These are phyloP conservation scores for Lycodopsis pacificus DNA, from an alignment of 2,797 vertebrate species.

Conservation along the genomic window DNA sequence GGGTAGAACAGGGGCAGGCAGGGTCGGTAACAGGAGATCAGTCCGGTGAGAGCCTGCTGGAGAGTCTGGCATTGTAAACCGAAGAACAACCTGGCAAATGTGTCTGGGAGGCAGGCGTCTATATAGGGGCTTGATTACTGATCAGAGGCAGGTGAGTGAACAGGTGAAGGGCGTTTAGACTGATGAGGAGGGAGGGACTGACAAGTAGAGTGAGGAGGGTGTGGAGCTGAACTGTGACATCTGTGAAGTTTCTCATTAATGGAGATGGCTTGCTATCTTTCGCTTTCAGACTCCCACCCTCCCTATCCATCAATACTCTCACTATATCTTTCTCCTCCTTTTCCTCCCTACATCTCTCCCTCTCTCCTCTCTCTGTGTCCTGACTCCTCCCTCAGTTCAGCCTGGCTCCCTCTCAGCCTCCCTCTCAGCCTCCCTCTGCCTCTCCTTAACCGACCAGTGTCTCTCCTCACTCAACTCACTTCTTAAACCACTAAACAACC, in stretches of 20 bases:
- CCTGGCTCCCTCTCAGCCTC: slow-evolving; percentile 44
- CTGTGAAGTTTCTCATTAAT: not conserved
- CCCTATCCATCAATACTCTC: slow-evolving; percentile 7
- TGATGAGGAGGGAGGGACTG: too few relatives aligned
- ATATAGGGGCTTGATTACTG: too few relatives aligned
- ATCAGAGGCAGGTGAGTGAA: too few relatives aligned
- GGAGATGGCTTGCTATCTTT: not conserved
- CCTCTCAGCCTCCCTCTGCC: slow-evolving; percentile 48
- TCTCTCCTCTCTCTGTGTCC: slow-evolving; percentile 15
- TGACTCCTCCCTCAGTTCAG: slow-evolving; percentile 67
- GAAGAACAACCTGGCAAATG: too few relatives aligned
- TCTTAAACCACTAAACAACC: slow-evolving; percentile 14
- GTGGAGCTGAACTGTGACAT: too few relatives aligned
- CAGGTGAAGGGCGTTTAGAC: too few relatives aligned
- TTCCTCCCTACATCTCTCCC: slow-evolving; percentile 9
- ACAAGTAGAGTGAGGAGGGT: too few relatives aligned
- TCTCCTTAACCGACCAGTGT: slow-evolving; percentile 47
- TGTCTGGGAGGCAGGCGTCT: too few relatives aligned
- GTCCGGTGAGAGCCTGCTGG: too few relatives aligned
- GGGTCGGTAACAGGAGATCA: too few relatives aligned
- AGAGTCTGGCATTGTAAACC: too few relatives aligned
- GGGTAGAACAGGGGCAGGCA: too few relatives aligned
- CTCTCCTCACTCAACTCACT: slow-evolving; percentile 40
- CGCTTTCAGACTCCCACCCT: not conserved
- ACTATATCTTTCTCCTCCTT: slow-evolving; percentile 12